A percentile compares a stretch with the other conserved stretches of the same genome.
phyloP scores from a whole-genome alignment of 2,797 vertebrate genomes.

The Calcarius lapponicus region DNA sequence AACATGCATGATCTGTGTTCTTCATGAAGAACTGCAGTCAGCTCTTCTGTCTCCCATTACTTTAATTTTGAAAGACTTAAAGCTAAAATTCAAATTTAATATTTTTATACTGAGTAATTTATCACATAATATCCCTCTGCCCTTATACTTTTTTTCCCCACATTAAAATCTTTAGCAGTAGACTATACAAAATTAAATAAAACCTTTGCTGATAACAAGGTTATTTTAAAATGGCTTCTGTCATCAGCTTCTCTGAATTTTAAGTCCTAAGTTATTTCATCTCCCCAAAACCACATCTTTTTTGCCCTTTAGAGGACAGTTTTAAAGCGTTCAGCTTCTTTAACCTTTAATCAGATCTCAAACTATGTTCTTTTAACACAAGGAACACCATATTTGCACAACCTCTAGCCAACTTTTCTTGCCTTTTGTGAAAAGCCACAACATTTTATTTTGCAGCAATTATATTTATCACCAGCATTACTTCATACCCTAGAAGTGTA shows the following conservation, averaged over 20 bases:
- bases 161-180: neutral
- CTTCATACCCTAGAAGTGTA: neutral
- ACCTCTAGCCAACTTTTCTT: slow-evolving; percentile 16
- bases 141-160: neutral
- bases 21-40: neutral
- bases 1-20: neutral
- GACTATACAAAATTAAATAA: slow-evolving; percentile 43
- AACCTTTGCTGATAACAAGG: slow-evolving; percentile 23
- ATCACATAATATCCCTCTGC: neutral
- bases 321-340: slow-evolving; percentile 36
- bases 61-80: neutral
- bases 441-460: neutral
- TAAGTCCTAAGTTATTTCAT: slow-evolving; percentile 58
- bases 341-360: slow-evolving; percentile 52
- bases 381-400: neutral
- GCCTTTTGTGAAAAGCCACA: neutral
- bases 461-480: neutral
- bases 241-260: slow-evolving; percentile 62
- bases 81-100: neutral
- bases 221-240: slow-evolving; percentile 75
- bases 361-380: neutral
- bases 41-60: neutral
- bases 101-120: neutral
- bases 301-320: slow-evolving; percentile 10
- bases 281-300: neutral